Conservation (phyloP, 1,140 invertebrate genomes). For the Bathynomus jamesi region DNA sequence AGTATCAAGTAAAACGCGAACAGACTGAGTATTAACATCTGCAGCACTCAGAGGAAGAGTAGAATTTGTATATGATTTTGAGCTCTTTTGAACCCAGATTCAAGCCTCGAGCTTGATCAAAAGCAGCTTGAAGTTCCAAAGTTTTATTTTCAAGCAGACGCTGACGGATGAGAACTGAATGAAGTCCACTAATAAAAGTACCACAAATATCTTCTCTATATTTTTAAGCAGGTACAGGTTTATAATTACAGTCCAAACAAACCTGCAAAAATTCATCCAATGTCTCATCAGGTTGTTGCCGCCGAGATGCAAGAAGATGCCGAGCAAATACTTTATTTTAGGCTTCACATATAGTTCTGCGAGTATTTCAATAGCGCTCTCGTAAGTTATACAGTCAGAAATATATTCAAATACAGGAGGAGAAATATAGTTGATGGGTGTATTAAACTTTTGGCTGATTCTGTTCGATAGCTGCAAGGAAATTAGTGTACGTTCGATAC, state of each 20-base stretch:
- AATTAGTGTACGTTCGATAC: too few relatives aligned
- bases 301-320: not conserved
- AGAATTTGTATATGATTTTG: too few relatives aligned
- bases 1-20: too few relatives aligned
- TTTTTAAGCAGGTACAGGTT: not conserved
- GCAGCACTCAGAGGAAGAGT: too few relatives aligned
- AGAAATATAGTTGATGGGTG: not conserved
- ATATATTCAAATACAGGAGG: too few relatives aligned
- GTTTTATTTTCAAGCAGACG: not conserved
- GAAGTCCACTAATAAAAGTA: not conserved
- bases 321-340: constrained; percentile 3
- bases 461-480: too few relatives aligned
- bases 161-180: not conserved
- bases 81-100: not conserved
- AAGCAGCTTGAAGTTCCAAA: not conserved
- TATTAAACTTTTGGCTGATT: not conserved
- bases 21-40: too few relatives aligned
- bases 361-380: not conserved
- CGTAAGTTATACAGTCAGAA: not conserved
- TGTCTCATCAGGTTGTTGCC: not conserved
- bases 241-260: not conserved
- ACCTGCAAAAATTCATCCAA: not conserved
- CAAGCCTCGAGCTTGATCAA: not conserved
- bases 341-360: not conserved
- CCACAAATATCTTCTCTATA: not conserved